Percentiles rank a stretch among this genome's conserved stretches.
Conservation (phyloP, 2,113 vertebrate genomes). For the Corythornis cristatus region DNA sequence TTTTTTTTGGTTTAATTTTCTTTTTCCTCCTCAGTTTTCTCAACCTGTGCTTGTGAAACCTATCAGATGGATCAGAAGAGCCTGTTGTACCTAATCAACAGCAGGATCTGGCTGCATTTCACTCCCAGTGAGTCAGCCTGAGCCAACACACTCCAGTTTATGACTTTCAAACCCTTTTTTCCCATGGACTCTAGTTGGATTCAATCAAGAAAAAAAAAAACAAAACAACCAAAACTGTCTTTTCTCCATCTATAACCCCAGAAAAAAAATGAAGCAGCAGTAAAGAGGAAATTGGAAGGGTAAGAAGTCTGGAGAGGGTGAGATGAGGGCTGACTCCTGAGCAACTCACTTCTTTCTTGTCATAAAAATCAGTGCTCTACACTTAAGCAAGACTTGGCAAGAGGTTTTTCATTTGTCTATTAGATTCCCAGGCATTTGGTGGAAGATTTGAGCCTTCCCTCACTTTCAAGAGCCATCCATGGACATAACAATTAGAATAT, state of each 20-base stretch:
- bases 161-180: conserved; percentile 9
- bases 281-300: background rate
- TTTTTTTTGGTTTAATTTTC: background rate
- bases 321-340: background rate
- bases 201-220: background rate
- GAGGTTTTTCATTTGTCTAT: background rate
- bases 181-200: background rate
- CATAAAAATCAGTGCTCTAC: background rate
- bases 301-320: background rate
- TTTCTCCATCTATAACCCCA: background rate
- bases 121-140: background rate
- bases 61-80: conserved; percentile 12
- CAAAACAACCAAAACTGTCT: background rate
- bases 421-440: background rate
- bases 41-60: background rate
- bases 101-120: background rate
- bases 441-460: background rate
- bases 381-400: background rate
- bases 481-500: background rate
- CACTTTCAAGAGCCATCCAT: background rate
- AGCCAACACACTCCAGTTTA: background rate
- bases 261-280: background rate
- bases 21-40: background rate
- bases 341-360: background rate
- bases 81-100: background rate